Percentiles rank a stretch among this genome's conserved stretches.
phyloP scores from a whole-genome alignment of 2,113 vertebrate genomes.

The human (Homo sapiens) region GRCh38 chr7:140526001-140526500 shows the following conservation, averaged over 20 bases:
- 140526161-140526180: background rate
- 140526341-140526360: background rate
- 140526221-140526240: background rate
- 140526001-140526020: background rate
- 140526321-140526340: background rate
- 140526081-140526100: background rate
- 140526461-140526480: background rate
- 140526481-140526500: background rate
- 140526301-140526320: background rate
- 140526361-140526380: no score
- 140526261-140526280: background rate
- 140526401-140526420: background rate
- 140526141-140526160: background rate
- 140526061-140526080: background rate
- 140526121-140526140: background rate
- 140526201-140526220: background rate
- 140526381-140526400: no score
- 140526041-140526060: background rate
- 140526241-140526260: background rate
- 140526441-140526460: background rate
- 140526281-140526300: background rate
- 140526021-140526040: accelerated
- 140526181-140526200: background rate
- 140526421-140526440: background rate
- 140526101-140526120: background rate